A percentile compares a stretch with the other conserved stretches of the same genome.
Evolutionary conservation across 2,113 vertebrate species (phyloP).

Genomic region (Nerophis ophidion): DNA sequence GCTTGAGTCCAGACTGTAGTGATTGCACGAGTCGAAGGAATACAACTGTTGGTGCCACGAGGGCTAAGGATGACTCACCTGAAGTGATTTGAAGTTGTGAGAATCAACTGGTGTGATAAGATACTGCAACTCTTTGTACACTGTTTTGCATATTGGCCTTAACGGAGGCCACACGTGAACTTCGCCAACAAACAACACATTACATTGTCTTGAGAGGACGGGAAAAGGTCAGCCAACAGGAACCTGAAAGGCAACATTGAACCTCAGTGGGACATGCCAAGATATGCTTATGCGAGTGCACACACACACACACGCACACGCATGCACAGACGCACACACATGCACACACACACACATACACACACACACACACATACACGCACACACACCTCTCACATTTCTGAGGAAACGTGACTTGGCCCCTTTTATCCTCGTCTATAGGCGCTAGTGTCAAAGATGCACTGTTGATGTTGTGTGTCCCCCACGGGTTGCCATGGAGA

Average conservation of each 20-base stretch:
- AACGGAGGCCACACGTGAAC: not conserved
- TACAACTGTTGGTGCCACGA: too few relatives aligned
- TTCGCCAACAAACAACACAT: not conserved
- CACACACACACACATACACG: constrained; percentile 3
- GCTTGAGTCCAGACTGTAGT: too few relatives aligned
- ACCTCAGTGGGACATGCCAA: constrained; percentile 12
- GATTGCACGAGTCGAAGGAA: too few relatives aligned
- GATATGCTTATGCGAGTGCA: constrained; percentile 6
- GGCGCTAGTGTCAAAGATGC: constrained; percentile 14
- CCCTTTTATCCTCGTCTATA: constrained; percentile 24
- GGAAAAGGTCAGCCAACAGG: constrained; percentile 5
- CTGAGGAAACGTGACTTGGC: constrained; percentile 44
- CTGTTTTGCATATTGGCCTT: not conserved
- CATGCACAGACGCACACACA: too few relatives aligned
- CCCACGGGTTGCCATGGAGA: constrained; percentile 47
- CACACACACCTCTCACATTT: constrained; percentile 34
- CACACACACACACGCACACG: constrained; percentile 9
- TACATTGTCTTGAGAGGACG: constrained; percentile 2
- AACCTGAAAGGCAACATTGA: constrained; percentile 7
- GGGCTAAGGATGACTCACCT: too few relatives aligned
- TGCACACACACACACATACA: constrained; percentile 6
- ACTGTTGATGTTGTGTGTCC: constrained; percentile 21
- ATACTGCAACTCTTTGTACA: not conserved
- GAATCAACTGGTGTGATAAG: too few relatives aligned
- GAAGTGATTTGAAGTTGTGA: too few relatives aligned